Evolutionary conservation across 2,888 invertebrate genomes (phyloP), one percentile per base, ranked within the genome.

Genomic region (Pterobdella sp.): DNA sequence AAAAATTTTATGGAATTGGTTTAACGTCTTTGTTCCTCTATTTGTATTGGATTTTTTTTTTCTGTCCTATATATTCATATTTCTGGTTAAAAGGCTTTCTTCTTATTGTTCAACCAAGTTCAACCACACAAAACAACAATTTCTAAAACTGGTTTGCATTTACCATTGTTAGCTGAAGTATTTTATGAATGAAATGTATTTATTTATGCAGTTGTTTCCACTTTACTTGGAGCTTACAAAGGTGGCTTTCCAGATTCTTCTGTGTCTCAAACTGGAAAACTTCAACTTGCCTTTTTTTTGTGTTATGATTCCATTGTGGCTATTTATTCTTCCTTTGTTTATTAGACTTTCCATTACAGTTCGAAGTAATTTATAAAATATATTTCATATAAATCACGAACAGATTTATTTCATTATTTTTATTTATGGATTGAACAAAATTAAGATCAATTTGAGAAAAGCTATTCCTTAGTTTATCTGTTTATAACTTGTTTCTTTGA

Each of bases 1-100:
- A 26, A 56, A 56, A 26, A 56, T 56, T 56, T 56, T 22, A 4
- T 56, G 60, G 60, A 56, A 22, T n/a, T 56, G 60, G 60, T 56
- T 56, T 26, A 56, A 26, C 26, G 60, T 56, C 4, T 26, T 26
- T 26, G 26, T 56, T n/a, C 60, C 60, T 56, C 60, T 56, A 4
- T 56, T 56, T 26, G 60, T 56, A 22, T 26, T 56, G n/a, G 60
- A 56, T 22, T 56, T 3, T 22, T n/a, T 56, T n/a, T 22, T 56
- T 22, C 3, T 56, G 4, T 56, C 10, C 7, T 56, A 56, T 22
- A 22, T 56, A 4, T 4, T 56, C 60, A 22, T 56, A 4, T 4
- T 56, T 22, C 60, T 56, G 3, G 26, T 56, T 26, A 56, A 56
- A 56, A 56, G 26, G 4, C 18, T 56, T 22, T 4, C 14, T n/a